These are phyloP conservation scores for Heliconius eleuchia DNA, from an alignment of 1,140 invertebrate genomes.

Conservation along the genomic window DNA sequence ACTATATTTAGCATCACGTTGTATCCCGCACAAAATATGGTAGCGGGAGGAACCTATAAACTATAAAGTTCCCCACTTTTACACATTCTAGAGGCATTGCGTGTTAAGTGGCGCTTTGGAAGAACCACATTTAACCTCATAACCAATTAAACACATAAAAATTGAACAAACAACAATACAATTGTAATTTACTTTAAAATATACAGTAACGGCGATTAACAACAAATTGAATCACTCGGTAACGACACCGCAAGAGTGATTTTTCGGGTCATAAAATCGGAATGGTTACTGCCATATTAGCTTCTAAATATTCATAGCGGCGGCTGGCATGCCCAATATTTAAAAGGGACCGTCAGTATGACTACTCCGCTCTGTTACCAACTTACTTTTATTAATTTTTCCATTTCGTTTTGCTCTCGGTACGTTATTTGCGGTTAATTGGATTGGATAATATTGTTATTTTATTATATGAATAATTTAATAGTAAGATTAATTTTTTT, in stretches of 20 bases:
- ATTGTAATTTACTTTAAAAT: slow-evolving; percentile 5
- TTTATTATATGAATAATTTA: slow-evolving; percentile 5
- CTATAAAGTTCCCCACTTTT: no score
- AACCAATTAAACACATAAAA: not conserved
- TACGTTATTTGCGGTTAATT: slow-evolving; percentile 11
- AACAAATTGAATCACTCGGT: slow-evolving; percentile 13
- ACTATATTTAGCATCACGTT: no score
- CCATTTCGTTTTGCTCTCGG: slow-evolving; percentile 14
- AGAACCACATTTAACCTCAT: not conserved
- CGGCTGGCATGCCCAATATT: slow-evolving; percentile 16
- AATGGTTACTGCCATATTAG: slow-evolving; percentile 3
- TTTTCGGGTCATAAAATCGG: slow-evolving; percentile 14
- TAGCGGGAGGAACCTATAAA: no score
- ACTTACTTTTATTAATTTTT: slow-evolving; percentile 19
- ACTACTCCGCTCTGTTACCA: slow-evolving; percentile 5
- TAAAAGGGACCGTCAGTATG: slow-evolving; percentile 14
- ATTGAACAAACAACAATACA: not conserved
- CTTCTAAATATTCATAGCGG: slow-evolving; percentile 29
- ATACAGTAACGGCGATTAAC: not conserved
- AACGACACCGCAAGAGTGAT: slow-evolving; percentile 17
- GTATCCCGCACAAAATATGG: no score
- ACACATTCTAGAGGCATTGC: no score
- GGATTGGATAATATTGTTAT: not conserved
- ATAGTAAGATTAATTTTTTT: no score
- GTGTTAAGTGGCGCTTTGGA: no score